Conservation (phyloP, 2,888 invertebrate species). For the Limnephilus rhombicus region DNA sequence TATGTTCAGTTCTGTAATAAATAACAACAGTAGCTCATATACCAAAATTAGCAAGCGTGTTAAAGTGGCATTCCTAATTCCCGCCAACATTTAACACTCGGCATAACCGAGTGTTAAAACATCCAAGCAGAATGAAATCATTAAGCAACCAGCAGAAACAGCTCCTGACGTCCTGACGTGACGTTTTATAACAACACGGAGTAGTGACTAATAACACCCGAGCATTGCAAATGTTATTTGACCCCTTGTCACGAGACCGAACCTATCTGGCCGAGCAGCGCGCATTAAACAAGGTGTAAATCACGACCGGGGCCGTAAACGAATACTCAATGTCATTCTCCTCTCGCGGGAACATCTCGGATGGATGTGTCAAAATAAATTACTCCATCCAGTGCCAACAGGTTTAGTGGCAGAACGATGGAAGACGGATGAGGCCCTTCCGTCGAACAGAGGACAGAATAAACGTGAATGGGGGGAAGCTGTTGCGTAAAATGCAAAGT, state of each 20-base stretch:
- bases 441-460: not conserved
- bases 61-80: not conserved
- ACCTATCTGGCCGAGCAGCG: not conserved
- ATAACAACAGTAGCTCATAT: not conserved
- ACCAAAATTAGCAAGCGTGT: not conserved
- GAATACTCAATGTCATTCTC: conserved; percentile 39
- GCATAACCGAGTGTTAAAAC: not conserved
- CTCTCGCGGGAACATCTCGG: conserved; percentile 39
- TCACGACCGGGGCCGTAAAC: conserved; percentile 43
- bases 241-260: conserved; percentile 28
- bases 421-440: not conserved
- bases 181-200: conserved; percentile 4
- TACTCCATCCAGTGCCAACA: conserved; percentile 9
- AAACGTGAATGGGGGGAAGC: not conserved
- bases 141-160: not conserved
- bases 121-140: not conserved
- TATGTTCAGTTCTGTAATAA: too few species aligned
- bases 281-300: conserved; percentile 49
- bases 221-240: not conserved
- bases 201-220: not conserved
- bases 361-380: conserved; percentile 39
- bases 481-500: not conserved
- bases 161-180: conserved; percentile 11
- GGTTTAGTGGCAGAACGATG: not conserved
- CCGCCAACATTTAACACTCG: not conserved